Base-by-base conservation (phyloP, 53 echinoderm and acorn worm species). In the Apostichopus leukothele region DNA sequence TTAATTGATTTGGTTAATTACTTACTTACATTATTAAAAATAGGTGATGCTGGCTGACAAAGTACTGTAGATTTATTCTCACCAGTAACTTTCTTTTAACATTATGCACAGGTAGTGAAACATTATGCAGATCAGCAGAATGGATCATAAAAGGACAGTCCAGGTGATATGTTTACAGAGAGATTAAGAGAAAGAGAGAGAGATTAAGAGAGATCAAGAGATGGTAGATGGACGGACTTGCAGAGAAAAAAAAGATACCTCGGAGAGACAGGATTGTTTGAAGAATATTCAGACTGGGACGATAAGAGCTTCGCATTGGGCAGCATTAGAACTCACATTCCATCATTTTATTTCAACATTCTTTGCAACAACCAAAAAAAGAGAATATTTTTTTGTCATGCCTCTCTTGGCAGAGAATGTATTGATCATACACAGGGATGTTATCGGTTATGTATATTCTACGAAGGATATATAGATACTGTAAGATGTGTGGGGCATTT, bases 261-360 rank as follows among this genome's bases (percentile, higher is more conserved):
- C n/a, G 18, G n/a, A 6, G 20, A 3, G 18, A 71, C 71, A 71
- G 6, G 71, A 16, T 71, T 6, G 20, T 39, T 39, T 71, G 71
- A 71, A 3, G 71, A 71, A 71, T 14, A 71, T n/a, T 16, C 18
- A 71, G 71, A 71, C 18, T 71, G 71, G 20, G 18, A 71, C 14
- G 71, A n/a, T 63, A 13, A 63, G 63, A 63, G 63, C 4, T 39
- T 39, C 39, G 39, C 11, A 16, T 13, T 63, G 12, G 11, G 63
- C 71, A 71, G 71, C 71, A 16, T 71, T 71, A 5, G 20, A 71
- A 71, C 71, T 71, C 71, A 71, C 71, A 71, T 71, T 71, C 71
- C 71, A 71, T 71, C 6, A n/a, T 71, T 57, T 10, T 57, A 57
- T 57, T 57, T 57, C 57, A 57, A 10, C 57, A 9, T 9, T 9